Evolutionary conservation across 1,140 invertebrate genomes (phyloP).

Genomic region (Brachionus calyciflorus): DNA sequence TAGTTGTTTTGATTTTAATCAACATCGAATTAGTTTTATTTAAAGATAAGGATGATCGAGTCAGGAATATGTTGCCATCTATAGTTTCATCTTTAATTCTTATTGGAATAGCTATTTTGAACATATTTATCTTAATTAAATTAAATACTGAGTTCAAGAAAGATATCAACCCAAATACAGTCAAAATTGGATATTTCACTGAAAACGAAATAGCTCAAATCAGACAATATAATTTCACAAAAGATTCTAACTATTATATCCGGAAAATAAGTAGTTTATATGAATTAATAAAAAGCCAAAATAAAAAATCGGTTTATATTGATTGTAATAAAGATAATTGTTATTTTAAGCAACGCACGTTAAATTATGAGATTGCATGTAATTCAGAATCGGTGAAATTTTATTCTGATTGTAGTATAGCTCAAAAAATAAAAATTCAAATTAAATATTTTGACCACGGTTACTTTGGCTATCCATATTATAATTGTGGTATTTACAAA

Average conservation of each 20-base stretch:
- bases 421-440: neutral
- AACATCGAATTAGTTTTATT: neutral
- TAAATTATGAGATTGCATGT: neutral
- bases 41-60: neutral
- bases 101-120: neutral
- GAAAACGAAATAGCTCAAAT: neutral
- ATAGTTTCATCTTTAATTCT: neutral
- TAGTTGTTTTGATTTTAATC: neutral
- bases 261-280: neutral
- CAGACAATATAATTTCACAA: neutral
- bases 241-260: neutral
- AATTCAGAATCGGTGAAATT: neutral
- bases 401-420: neutral
- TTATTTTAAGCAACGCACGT: neutral
- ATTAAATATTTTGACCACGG: constrained; percentile 1
- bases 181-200: constrained; percentile 9
- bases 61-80: neutral
- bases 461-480: neutral
- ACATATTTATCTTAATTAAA: neutral
- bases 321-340: neutral
- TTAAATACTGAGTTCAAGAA: neutral
- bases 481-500: neutral
- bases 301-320: neutral
- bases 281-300: neutral
- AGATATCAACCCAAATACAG: neutral